Conservation (phyloP, 2,888 invertebrate species). For the Cantharis nigra region DNA sequence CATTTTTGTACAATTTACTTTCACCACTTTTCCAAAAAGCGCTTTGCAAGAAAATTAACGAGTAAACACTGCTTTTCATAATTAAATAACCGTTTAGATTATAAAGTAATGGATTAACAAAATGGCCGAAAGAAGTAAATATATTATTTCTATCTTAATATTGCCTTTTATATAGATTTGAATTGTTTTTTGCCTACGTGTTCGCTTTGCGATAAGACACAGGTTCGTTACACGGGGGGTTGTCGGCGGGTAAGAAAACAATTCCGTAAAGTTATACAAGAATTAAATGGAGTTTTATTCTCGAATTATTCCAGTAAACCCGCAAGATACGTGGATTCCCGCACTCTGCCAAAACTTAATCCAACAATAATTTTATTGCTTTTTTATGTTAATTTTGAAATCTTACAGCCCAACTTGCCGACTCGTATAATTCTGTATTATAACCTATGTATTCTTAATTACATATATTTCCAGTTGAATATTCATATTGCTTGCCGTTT, state of each 20-base stretch:
- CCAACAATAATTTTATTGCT: slow-evolving; percentile 50
- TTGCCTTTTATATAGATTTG: slow-evolving; percentile 9
- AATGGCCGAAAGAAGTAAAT: slow-evolving; percentile 19
- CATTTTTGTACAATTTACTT: neutral
- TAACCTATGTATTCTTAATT: slow-evolving; percentile 44
- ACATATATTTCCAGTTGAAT: slow-evolving; percentile 38
- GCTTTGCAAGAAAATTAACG: neutral
- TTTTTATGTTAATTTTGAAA: slow-evolving; percentile 49
- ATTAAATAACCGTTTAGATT: slow-evolving; percentile 23
- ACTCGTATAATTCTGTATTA: slow-evolving; percentile 44
- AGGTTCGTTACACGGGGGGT: neutral
- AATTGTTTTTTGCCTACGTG: slow-evolving; percentile 24
- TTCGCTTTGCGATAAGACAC: slow-evolving; percentile 2
- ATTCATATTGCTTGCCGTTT: slow-evolving; percentile 33
- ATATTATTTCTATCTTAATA: slow-evolving; percentile 18
- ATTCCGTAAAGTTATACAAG: slow-evolving; percentile 26
- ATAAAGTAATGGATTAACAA: slow-evolving; percentile 22
- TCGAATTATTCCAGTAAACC: slow-evolving; percentile 32
- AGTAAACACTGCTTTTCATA: slow-evolving; percentile 7
- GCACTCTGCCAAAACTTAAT: slow-evolving; percentile 42
- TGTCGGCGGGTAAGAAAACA: slow-evolving; percentile 24
- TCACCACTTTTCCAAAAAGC: neutral
- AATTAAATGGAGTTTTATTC: slow-evolving; percentile 31
- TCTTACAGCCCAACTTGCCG: slow-evolving; percentile 42
- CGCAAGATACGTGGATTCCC: slow-evolving; percentile 33